Evolutionary conservation across 2,888 invertebrate species (phyloP).

Genomic region (Alitta virens): DNA sequence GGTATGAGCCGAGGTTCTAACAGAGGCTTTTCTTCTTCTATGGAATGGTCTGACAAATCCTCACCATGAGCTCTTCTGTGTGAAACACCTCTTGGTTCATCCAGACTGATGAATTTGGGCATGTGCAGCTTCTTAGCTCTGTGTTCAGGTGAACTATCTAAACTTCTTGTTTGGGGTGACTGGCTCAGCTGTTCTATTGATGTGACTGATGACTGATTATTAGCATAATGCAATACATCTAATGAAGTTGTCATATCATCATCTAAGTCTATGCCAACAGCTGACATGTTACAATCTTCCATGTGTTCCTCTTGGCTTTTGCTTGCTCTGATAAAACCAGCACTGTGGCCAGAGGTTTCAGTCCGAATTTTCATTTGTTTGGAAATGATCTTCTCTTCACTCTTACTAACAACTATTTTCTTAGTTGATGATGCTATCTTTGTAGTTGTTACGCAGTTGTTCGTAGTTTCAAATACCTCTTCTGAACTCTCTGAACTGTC

Average conservation of each 20-base stretch:
- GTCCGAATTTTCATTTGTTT: not conserved
- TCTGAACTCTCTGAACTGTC: too few relatives aligned
- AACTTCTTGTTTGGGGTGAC: conserved; percentile 15
- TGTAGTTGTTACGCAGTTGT: too few relatives aligned
- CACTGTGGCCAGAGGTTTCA: not conserved
- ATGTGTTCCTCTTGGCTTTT: conserved; percentile 85
- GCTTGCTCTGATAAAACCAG: conserved; percentile 78
- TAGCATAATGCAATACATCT: conserved; percentile 71
- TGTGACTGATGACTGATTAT: conserved; percentile 51
- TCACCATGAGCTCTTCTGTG: conserved; percentile 13
- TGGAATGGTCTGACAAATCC: not conserved
- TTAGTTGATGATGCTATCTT: too few relatives aligned
- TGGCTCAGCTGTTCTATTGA: conserved; percentile 20
- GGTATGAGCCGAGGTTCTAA: not conserved
- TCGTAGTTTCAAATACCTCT: too few relatives aligned
- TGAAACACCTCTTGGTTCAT: conserved; percentile 30
- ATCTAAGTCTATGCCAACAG: conserved; percentile 87
- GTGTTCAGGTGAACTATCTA: conserved; percentile 24
- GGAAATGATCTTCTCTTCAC: conserved; percentile 44
- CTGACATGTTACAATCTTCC: conserved; percentile 72
- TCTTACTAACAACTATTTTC: conserved; percentile 39
- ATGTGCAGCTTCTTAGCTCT: conserved; percentile 24
- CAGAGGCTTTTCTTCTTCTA: not conserved
- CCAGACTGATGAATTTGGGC: conserved; percentile 47
- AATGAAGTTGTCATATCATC: conserved; percentile 90